Evolutionary conservation across 1,140 invertebrate species (phyloP), one percentile per base, ranked within the genome.

Genomic region (Phymastichus coffea): DNA sequence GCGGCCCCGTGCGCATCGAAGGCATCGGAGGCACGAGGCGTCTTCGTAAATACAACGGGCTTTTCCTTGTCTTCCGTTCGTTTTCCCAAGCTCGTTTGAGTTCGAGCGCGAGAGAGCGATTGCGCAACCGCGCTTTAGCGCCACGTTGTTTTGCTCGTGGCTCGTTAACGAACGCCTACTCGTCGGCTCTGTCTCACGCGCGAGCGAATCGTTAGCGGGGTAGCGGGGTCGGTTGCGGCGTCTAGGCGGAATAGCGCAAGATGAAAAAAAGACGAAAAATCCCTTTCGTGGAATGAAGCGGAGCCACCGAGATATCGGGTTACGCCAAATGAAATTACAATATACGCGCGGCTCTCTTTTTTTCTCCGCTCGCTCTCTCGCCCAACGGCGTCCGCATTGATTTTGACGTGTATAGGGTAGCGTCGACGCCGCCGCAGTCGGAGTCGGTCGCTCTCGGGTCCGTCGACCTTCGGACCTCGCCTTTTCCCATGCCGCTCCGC

Each of bases 251-350:
- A n/a, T n/a, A n/a, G n/a, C n/a, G n/a, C n/a, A n/a, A 20, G 46
- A 30, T 22, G 17, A 15, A 55, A 19, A 19, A 17, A 40, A 8
- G 35, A 33, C 17, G 48, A 48, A 57, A 48, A 48, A 37, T 14
- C 3, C 15, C 23, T 57, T 57, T 48, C 55, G 55, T 37, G 55
- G 44, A 57, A 57, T 15, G 48, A 52, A 25, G 47, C 35, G 35
- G 46, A 65, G 65, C 61, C 33, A 52, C 44, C 57, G 41, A 38
- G 61, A 63, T 69, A 64, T 76, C 69, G 60, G 52, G 55, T 77
- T 75, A 73, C 71, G 48, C n/a, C n/a, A 75, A 76, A 75, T 72
- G 70, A 74, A 74, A 75, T 77, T 69, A 77, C 72, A 75, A 77
- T 75, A 66, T 62, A 43, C 54, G 37, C 23, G 20, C 25, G 17